Evolutionary conservation across 2,888 invertebrate genomes (phyloP).

Genomic region (Pomacea canaliculata): DNA sequence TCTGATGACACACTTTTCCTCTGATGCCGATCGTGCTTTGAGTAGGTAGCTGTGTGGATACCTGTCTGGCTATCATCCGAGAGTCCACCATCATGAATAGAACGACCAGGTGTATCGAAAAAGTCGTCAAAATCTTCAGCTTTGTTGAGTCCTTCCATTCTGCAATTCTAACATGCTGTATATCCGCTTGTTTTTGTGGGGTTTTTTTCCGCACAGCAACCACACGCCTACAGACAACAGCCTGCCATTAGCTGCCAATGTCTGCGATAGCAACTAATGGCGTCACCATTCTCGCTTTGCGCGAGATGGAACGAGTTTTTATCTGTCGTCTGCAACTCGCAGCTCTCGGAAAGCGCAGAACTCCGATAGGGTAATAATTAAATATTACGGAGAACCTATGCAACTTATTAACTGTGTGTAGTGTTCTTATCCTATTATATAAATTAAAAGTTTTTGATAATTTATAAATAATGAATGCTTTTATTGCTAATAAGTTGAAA

Average conservation of each 20-base stretch:
- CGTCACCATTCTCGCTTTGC: slow-evolving; percentile 38
- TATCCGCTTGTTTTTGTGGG: neutral
- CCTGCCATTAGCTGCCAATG: neutral
- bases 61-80: too few relatives aligned
- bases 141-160: slow-evolving; percentile 37
- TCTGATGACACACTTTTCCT: slow-evolving; percentile 15
- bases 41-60: too few relatives aligned
- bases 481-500: too few relatives aligned
- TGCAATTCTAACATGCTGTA: too few relatives aligned
- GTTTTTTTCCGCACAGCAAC: neutral
- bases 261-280: slow-evolving; percentile 55
- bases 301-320: slow-evolving; percentile 34
- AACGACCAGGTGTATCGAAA: slow-evolving; percentile 17
- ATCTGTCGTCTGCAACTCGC: slow-evolving; percentile 18
- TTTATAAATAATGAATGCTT: too few relatives aligned
- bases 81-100: neutral
- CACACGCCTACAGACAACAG: neutral
- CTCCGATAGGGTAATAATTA: neutral
- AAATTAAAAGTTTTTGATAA: too few relatives aligned
- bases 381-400: too few relatives aligned
- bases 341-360: neutral
- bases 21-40: neutral
- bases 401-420: too few relatives aligned
- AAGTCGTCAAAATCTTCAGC: slow-evolving; percentile 18
- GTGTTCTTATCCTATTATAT: too few relatives aligned